Percentiles rank a stretch among this genome's conserved stretches.
These are phyloP conservation scores for Papilio machaon DNA, from an alignment of 1,140 invertebrate genomes.

Conservation along the genomic window DNA sequence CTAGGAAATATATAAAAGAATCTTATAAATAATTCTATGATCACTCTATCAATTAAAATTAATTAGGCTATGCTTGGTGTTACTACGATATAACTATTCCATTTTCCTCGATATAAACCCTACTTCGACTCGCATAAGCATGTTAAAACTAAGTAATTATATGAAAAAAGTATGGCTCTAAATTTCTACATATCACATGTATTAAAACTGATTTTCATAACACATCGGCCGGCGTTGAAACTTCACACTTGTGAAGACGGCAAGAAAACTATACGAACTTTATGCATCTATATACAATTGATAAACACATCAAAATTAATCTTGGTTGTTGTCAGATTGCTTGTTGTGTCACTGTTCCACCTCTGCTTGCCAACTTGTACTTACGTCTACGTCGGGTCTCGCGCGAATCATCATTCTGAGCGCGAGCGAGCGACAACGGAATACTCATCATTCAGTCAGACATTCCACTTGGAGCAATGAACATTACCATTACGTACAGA, in stretches of 20 bases:
- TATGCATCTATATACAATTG: slow-evolving; percentile 34
- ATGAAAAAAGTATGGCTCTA: slow-evolving; percentile 66
- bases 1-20: slow-evolving; percentile 70
- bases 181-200: slow-evolving; percentile 68
- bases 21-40: slow-evolving; percentile 79
- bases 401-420: no score
- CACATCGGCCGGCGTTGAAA: slow-evolving; percentile 46
- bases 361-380: no score
- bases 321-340: neutral
- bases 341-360: no score
- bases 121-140: slow-evolving; percentile 70
- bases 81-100: slow-evolving; percentile 72
- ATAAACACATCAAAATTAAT: neutral
- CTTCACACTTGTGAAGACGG: slow-evolving; percentile 33
- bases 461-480: no score
- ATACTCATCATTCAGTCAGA: no score
- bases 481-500: neutral
- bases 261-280: slow-evolving; percentile 30
- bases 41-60: slow-evolving; percentile 75
- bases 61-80: slow-evolving; percentile 79
- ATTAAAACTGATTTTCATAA: slow-evolving; percentile 55
- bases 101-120: slow-evolving; percentile 65
- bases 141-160: slow-evolving; percentile 67
- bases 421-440: no score
- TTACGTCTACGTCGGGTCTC: no score